A percentile compares a stretch with the other conserved stretches of the same genome.
These are phyloP conservation scores for Drosophila mauritiana DNA, from an alignment of 1,140 invertebrate species.

Conservation along the genomic window DNA sequence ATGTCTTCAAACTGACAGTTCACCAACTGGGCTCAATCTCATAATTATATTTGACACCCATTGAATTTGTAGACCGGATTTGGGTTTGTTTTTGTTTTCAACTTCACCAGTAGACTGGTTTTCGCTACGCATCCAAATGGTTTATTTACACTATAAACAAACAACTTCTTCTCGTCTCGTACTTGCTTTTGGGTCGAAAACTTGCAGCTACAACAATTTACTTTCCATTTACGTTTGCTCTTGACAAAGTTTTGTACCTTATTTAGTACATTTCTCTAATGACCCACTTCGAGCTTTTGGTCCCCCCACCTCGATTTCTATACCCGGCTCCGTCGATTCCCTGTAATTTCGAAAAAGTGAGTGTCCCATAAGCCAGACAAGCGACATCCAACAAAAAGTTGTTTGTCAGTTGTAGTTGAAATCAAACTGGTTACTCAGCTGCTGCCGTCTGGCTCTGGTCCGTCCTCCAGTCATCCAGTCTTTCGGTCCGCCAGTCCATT, in stretches of 20 bases:
- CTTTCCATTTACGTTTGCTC: slow-evolving; percentile 79
- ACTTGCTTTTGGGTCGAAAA: not conserved
- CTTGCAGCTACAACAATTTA: slow-evolving; percentile 57
- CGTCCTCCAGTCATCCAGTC: slow-evolving; percentile 1
- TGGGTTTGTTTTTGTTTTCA: slow-evolving; percentile 28
- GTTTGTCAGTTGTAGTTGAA: slow-evolving; percentile 80
- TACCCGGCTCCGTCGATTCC: not conserved
- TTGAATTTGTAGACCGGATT: slow-evolving; percentile 75
- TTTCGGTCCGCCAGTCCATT: slow-evolving; percentile 1
- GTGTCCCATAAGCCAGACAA: slow-evolving; percentile 76
- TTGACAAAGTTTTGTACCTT: slow-evolving; percentile 82
- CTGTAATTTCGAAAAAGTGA: slow-evolving; percentile 66
- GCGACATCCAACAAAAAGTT: slow-evolving; percentile 65
- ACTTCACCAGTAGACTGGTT: slow-evolving; percentile 1
- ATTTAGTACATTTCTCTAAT: slow-evolving; percentile 83
- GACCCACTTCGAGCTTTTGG: slow-evolving; percentile 80
- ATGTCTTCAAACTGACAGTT: slow-evolving; percentile 3
- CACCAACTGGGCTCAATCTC: slow-evolving; percentile 9
- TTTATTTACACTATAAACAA: slow-evolving; percentile 82
- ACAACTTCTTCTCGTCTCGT: slow-evolving; percentile 29
- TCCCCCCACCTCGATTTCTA: slow-evolving; percentile 22
- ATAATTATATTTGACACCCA: slow-evolving; percentile 67
- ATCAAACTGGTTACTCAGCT: slow-evolving; percentile 80
- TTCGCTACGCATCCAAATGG: slow-evolving; percentile 71
- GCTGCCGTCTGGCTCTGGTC: slow-evolving; percentile 41